Conservation (phyloP, 2,113 vertebrate genomes). For the Butorides virescens region DNA sequence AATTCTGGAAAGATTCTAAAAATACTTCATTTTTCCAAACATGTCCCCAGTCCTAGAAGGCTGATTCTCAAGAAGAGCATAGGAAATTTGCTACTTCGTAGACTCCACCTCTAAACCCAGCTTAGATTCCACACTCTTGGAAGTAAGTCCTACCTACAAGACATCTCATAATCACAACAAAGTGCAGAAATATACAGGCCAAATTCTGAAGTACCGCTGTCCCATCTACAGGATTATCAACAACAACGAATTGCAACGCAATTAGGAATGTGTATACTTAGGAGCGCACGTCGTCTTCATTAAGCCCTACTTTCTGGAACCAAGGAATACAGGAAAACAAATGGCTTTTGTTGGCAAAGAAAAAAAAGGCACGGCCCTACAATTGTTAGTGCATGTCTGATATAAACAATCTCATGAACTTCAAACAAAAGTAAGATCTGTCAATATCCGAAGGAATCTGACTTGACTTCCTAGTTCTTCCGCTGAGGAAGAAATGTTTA, state of each 20-base stretch:
- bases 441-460: background rate
- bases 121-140: background rate
- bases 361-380: background rate
- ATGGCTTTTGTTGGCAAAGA: background rate
- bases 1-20: background rate
- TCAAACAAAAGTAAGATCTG: background rate
- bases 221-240: background rate
- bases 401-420: background rate
- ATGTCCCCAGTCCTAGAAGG: background rate
- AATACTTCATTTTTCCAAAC: background rate
- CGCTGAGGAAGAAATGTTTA: background rate
- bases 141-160: background rate
- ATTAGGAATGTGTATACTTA: background rate
- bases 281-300: background rate
- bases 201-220: background rate
- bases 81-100: background rate
- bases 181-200: background rate
- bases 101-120: background rate
- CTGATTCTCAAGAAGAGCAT: background rate
- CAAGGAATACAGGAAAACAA: background rate
- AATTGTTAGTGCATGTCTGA: background rate
- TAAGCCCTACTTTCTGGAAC: background rate
- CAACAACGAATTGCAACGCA: background rate
- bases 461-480: background rate
- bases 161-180: background rate